A percentile compares a stretch with the other conserved stretches of the same genome.
phyloP scores from a whole-genome alignment of 2,797 vertebrate species.

The Cetoscarus ocellatus region DNA sequence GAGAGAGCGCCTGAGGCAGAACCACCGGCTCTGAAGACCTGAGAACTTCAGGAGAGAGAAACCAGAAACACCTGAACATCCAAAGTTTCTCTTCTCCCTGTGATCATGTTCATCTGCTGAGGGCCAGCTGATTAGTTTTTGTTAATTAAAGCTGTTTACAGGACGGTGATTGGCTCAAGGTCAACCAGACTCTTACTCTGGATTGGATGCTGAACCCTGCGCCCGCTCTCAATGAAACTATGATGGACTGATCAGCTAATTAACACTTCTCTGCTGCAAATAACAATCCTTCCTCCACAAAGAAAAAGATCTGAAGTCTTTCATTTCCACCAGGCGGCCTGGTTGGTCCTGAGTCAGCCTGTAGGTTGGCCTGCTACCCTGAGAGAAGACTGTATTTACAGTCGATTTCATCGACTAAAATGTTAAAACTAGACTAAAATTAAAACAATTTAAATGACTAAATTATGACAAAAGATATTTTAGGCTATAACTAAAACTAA shows the following conservation, averaged over 20 bases:
- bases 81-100: slow-evolving; percentile 34
- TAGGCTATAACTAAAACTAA: too few species aligned
- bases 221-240: not conserved
- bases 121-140: slow-evolving; percentile 26
- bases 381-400: too few species aligned
- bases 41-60: slow-evolving; percentile 7
- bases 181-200: slow-evolving; percentile 5
- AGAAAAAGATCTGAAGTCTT: too few species aligned
- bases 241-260: not conserved
- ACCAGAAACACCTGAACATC: slow-evolving; percentile 41
- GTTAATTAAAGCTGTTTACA: slow-evolving; percentile 47
- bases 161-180: slow-evolving; percentile 13
- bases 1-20: slow-evolving; percentile 18
- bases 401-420: too few species aligned
- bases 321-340: too few species aligned
- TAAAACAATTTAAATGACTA: too few species aligned
- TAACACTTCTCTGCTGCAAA: not conserved
- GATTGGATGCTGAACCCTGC: not conserved
- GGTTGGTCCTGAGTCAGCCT: too few species aligned
- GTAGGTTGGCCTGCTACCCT: too few species aligned
- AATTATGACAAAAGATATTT: too few species aligned
- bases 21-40: slow-evolving; percentile 1
- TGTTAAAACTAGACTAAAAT: too few species aligned
- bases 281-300: not conserved
- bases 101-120: slow-evolving; percentile 19